A percentile compares a stretch with the other conserved stretches of the same genome.
Conservation (phyloP, 2,888 invertebrate species). For the Blastobasis lacticolella region DNA sequence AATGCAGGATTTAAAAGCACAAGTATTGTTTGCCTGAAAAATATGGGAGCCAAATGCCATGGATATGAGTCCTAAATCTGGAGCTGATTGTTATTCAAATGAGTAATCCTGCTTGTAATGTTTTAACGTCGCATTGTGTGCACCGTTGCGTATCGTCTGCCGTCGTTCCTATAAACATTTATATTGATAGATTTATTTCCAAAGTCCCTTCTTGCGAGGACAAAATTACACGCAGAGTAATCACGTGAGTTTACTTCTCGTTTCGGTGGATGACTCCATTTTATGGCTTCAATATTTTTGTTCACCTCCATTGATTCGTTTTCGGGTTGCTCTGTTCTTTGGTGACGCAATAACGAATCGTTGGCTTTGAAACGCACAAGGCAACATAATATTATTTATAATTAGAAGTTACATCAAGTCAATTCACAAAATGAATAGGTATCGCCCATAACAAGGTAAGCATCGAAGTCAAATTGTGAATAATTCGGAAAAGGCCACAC, state of each 20-base stretch:
- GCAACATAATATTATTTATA: no score
- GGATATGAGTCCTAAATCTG: no score
- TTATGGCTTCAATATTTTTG: conserved; percentile 47
- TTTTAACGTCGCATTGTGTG: conserved; percentile 56
- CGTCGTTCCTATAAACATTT: conserved; percentile 56
- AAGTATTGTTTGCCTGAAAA: no score
- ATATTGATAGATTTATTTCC: conserved; percentile 60
- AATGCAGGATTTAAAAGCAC: no score
- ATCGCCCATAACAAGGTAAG: no score
- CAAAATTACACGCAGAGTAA: conserved; percentile 66
- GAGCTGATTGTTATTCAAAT: conserved; percentile 29
- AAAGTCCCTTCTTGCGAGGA: conserved; percentile 39
- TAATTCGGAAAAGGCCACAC: conserved; percentile 15
- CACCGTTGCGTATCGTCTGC: conserved; percentile 52
- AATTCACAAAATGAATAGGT: no score
- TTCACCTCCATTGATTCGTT: conserved; percentile 38
- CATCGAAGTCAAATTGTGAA: conserved; percentile 12
- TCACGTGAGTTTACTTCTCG: conserved; percentile 54
- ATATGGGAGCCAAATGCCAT: no score
- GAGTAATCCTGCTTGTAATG: conserved; percentile 44
- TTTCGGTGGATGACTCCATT: conserved; percentile 52
- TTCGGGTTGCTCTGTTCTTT: conserved; percentile 16
- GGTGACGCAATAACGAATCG: no score
- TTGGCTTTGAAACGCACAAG: no score
- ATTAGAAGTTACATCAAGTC: no score